Conservation (phyloP, 2,113 vertebrate genomes). For the Dermatemys mawii region DNA sequence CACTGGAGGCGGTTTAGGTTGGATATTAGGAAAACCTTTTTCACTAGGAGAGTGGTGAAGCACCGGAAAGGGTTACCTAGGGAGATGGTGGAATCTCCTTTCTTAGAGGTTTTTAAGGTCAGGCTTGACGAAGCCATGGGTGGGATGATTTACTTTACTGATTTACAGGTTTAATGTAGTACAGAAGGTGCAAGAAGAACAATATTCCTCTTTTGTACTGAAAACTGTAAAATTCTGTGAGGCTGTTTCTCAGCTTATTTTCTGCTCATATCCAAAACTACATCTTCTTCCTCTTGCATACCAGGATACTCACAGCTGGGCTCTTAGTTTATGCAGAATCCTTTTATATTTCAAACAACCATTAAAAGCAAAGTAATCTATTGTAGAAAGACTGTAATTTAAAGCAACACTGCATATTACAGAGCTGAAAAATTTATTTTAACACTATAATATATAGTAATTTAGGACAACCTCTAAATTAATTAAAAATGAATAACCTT, state of each 20-base stretch:
- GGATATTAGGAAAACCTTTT: no score
- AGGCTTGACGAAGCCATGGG: no score
- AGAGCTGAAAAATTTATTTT: background rate
- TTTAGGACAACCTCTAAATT: background rate
- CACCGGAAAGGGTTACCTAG: no score
- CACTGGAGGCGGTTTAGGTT: no score
- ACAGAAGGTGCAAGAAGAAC: slow-evolving; percentile 32
- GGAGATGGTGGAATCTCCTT: no score
- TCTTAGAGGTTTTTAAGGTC: no score
- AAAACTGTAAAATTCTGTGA: slow-evolving; percentile 48
- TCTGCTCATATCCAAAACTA: slow-evolving; percentile 36
- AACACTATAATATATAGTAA: background rate
- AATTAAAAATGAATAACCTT: background rate
- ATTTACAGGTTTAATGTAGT: no score
- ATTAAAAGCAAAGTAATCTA: background rate
- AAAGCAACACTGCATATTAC: background rate
- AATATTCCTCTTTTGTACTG: background rate
- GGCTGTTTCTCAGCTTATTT: background rate
- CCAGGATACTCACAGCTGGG: slow-evolving; percentile 31
- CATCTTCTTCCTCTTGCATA: slow-evolving; percentile 29
- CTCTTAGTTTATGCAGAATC: slow-evolving; percentile 34
- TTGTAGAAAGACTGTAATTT: background rate
- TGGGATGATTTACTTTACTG: no score
- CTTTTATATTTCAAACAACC: slow-evolving; percentile 23
- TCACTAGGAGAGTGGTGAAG: no score